Evolutionary conservation across 2,888 invertebrate species (phyloP), one percentile per base, ranked within the genome.

Genomic region (Papilio elwesi): DNA sequence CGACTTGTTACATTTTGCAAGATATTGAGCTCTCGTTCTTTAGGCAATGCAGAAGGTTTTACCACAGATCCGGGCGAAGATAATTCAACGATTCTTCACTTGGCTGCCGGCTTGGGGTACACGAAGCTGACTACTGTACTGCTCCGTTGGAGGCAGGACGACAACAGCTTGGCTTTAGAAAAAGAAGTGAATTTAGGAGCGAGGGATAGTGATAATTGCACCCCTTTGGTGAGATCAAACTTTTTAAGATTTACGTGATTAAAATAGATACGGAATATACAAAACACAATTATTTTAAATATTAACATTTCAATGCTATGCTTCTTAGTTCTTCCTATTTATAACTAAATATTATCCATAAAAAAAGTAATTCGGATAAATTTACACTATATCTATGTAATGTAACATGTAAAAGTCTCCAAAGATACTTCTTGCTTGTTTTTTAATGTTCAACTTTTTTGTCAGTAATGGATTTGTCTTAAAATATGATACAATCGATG

Each of bases 111-210:
- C 13, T 94, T 99, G 68, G 99, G 99, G 5, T 98, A 97, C 83
- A 96, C 97, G 0, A 96, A 97, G 83, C 92, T 98, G 64, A 97
- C 98, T 6, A 97, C 97, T 77, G 96, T 96, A 4, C 95, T 98
- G 88, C 91, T 98, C 69, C 96, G 97, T 81, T 98, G 98, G 98
- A 95, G 97, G 73, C 95, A 97, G 49, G 98, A 98, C 89, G 98
- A 98, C 90, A 97, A 96, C 55, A 98, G 97, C 79, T 94, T 97
- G 77, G 95, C 98, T 68, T 93, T 98, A 75, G 98, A 98, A 87
- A 96, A 97, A 47, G 99, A 99, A 94, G 97, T 99, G 57, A 98
- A 99, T 92, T 97, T 98, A 74, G 95, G 98, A 71, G 97, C 97
- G 78, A 96, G 97, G 82, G 99, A 99, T 88, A 95, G 96, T 76